A percentile compares a stretch with the other conserved stretches of the same genome.
These are phyloP conservation scores for Chroicocephalus ridibundus DNA, from an alignment of 2,113 vertebrate genomes.

Conservation along the genomic window DNA sequence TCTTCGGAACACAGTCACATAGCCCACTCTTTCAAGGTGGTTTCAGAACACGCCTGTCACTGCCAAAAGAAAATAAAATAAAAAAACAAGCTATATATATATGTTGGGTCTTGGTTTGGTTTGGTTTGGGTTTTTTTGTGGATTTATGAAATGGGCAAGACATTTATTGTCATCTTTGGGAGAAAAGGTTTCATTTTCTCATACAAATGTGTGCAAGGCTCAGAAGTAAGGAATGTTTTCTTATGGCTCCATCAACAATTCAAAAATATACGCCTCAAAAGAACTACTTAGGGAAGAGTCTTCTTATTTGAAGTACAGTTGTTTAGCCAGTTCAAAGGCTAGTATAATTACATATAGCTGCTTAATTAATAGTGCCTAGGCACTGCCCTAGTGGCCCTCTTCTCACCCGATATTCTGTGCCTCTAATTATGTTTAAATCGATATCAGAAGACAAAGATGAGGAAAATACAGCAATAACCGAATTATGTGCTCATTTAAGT, in stretches of 20 bases:
- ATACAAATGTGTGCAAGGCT: not conserved
- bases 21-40: not conserved
- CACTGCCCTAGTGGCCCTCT: accelerated
- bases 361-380: not conserved
- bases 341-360: not conserved
- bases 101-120: too few species aligned
- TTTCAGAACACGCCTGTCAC: not conserved
- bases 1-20: not conserved
- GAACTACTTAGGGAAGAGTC: not conserved
- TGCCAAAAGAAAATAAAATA: not conserved
- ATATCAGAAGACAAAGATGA: not conserved
- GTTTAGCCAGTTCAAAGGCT: not conserved
- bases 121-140: too few species aligned
- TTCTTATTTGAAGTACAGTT: not conserved
- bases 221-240: not conserved
- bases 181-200: not conserved
- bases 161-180: not conserved
- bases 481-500: not conserved
- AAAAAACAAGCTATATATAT: not conserved
- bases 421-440: not conserved
- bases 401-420: not conserved
- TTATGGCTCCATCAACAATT: not conserved
- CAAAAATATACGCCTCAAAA: not conserved
- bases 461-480: not conserved
- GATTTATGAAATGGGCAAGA: not conserved